phyloP scores from a whole-genome alignment of 1,140 invertebrate species.

The Colletes latitarsis region DNA sequence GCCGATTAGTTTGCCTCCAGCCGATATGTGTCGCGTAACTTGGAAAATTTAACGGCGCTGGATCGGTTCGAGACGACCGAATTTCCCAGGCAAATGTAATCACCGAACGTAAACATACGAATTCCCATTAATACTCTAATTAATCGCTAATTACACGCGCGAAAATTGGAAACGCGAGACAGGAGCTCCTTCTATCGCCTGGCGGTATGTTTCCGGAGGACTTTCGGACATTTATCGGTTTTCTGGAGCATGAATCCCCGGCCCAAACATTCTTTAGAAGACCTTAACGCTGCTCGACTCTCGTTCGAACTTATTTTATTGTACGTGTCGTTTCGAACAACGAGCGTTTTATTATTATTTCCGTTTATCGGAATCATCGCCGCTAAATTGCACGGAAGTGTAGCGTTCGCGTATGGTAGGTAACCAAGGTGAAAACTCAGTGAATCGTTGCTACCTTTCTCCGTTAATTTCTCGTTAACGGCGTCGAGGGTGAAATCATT shows the following conservation, averaged over 20 bases:
- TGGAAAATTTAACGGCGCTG: constrained; percentile 6
- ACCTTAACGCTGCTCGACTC: background rate
- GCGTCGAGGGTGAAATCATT: constrained; percentile 3
- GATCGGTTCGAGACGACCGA: background rate
- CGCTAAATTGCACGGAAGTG: background rate
- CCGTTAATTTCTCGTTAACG: constrained; percentile 6
- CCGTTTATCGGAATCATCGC: too few species aligned
- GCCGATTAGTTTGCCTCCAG: constrained; percentile 35
- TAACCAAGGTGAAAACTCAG: background rate
- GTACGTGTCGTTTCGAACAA: background rate
- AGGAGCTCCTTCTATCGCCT: background rate
- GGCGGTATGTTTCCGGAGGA: background rate
- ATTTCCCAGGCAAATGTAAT: background rate
- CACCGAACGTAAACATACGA: background rate
- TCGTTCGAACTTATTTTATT: background rate
- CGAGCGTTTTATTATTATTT: too few species aligned
- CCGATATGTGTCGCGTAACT: constrained; percentile 11
- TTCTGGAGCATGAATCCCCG: background rate
- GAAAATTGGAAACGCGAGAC: background rate
- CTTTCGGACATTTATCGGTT: constrained; percentile 26
- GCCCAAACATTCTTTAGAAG: background rate
- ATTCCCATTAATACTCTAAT: background rate
- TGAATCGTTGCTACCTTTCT: background rate
- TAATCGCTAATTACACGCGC: background rate
- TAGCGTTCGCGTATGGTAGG: too few species aligned